Base-by-base conservation (phyloP, 2,113 vertebrate species). In the human region DNA sequence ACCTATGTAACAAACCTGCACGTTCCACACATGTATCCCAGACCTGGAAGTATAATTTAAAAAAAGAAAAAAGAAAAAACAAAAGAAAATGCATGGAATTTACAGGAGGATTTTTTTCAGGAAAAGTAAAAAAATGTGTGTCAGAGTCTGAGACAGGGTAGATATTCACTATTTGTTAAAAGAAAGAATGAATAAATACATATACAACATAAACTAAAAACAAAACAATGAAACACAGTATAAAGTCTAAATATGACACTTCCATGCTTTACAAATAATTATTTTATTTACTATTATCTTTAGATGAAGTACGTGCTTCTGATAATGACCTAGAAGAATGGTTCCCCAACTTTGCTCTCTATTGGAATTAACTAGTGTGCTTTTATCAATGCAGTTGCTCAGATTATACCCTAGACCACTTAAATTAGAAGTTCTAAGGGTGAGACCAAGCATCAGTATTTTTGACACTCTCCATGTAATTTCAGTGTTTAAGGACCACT, bases 131-230 rank as follows among this genome's bases (percentile, higher is more conserved):
- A 89, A 40, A 14, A 64, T 30, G 27, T 79, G 72, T 66, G 57
- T 48, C 70, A 81, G 35, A 20, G 25, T 96, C 83, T 90, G 90
- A 38, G 45, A 64, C 8, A 79, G 27, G 97, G 27, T 86, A 79
- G 86, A 90, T 48, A 73, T 27, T 90, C 70, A 72, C 30, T 70
- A 50, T 90, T 75, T 94, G 52, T 91, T 81, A 73, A 90, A 90
- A 89, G 32, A 89, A 85, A 57, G 64, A 96, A 14, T 13, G 4
- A 70, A 70, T 73, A 89, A 32, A 50, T 70, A 38, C 88, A 57
- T 93, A 35, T 40, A 43, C 66, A 93, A 57, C 20, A 32, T 61
- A 88, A 78, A 35, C 25, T 61, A 84, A 92, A 87, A 64, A 5
- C 55, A 55, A 52, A 52, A 55, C 27, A 10, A 43, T 45, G 38